phyloP scores from a whole-genome alignment of 2,888 invertebrate genomes.

The Nineta flava region DNA sequence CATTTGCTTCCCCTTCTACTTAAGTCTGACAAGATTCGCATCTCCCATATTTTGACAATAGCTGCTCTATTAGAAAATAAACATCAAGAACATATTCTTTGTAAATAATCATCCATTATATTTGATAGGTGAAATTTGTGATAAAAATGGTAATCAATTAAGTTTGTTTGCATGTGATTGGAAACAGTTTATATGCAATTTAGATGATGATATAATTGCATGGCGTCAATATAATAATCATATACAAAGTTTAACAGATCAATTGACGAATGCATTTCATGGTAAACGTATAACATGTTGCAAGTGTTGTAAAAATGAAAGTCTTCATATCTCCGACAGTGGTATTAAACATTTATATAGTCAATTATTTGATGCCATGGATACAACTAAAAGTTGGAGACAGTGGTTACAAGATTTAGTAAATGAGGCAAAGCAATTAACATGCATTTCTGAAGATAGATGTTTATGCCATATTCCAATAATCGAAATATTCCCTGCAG shows the following conservation, averaged over 20 bases:
- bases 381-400: slow-evolving; percentile 22
- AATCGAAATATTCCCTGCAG: no score
- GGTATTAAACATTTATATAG: slow-evolving; percentile 22
- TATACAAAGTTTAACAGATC: slow-evolving; percentile 21
- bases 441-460: no score
- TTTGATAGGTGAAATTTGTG: slow-evolving; percentile 16
- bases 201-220: slow-evolving; percentile 19
- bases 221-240: slow-evolving; percentile 24
- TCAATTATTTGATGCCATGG: slow-evolving; percentile 22
- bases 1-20: no score
- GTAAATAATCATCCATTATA: background rate
- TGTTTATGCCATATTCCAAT: no score
- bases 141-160: slow-evolving; percentile 13
- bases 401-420: slow-evolving; percentile 22
- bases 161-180: slow-evolving; percentile 14
- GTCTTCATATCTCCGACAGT: slow-evolving; percentile 21
- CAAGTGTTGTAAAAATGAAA: slow-evolving; percentile 23
- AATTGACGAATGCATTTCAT: slow-evolving; percentile 19
- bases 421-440: slow-evolving; percentile 14
- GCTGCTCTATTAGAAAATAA: no score
- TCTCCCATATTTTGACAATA: no score
- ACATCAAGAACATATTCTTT: no score
- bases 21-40: no score
- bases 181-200: slow-evolving; percentile 20
- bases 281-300: slow-evolving; percentile 22